Evolutionary conservation across 2,797 vertebrate genomes (phyloP).

Genomic region (Anomalospiza imberbis): DNA sequence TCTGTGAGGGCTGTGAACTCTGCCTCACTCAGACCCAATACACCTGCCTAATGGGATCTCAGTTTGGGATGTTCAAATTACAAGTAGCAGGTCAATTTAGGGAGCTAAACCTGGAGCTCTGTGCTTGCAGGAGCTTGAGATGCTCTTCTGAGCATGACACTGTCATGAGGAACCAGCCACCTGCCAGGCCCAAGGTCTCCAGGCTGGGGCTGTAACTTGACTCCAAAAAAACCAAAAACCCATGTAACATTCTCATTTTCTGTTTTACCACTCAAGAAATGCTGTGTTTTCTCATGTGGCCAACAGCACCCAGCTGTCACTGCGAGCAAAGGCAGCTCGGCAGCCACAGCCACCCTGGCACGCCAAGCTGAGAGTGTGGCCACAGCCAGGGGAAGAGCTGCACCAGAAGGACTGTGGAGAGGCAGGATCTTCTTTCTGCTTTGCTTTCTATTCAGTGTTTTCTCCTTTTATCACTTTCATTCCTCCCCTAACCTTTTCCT

Average conservation of each 20-base stretch:
- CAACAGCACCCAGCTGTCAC: not conserved
- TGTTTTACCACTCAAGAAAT: not conserved
- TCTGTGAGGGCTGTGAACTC: not conserved
- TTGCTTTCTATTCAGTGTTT: not conserved
- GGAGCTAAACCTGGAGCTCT: not conserved
- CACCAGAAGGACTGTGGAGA: not conserved
- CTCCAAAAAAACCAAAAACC: not conserved
- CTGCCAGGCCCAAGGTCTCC: not conserved
- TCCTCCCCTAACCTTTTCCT: not conserved
- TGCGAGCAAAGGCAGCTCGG: rapidly evolving
- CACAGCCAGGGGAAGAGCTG: not conserved
- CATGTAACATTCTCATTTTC: not conserved
- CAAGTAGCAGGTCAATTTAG: not conserved
- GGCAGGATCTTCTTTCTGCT: not conserved
- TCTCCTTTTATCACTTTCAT: not conserved
- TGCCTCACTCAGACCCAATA: not conserved
- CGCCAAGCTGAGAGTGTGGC: not conserved
- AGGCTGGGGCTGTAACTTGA: not conserved
- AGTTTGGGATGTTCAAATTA: not conserved
- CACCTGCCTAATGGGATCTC: not conserved
- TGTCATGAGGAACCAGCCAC: not conserved
- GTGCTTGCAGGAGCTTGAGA: not conserved
- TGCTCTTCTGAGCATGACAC: not conserved
- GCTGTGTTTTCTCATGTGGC: not conserved
- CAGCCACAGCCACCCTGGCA: not conserved